A percentile compares a stretch with the other conserved stretches of the same genome.
These are phyloP conservation scores for Halocynthia roretzi DNA, from an alignment of 23 tunicate species.

Conservation along the genomic window DNA sequence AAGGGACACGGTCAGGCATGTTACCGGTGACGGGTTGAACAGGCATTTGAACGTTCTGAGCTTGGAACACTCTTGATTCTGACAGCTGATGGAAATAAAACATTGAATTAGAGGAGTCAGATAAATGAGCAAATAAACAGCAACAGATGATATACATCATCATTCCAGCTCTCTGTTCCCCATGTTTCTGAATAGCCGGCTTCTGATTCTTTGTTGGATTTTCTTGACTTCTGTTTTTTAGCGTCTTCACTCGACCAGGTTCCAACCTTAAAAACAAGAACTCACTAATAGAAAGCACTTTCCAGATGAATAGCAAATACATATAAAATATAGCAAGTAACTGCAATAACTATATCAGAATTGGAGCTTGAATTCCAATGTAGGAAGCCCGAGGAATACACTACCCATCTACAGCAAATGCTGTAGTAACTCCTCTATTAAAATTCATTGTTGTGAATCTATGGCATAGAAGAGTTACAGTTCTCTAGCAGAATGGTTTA, in stretches of 20 bases:
- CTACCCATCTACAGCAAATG: no score
- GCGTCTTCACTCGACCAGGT: constrained; percentile 81
- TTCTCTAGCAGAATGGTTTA: no score
- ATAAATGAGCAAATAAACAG: not conserved
- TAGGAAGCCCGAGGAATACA: no score
- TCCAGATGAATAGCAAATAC: not conserved
- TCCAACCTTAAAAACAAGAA: constrained; percentile 36
- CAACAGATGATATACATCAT: not conserved
- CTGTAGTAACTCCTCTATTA: no score
- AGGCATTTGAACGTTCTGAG: constrained; percentile 44
- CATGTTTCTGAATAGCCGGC: constrained; percentile 30
- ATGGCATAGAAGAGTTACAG: no score
- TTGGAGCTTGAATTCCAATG: no score
- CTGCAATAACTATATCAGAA: no score
- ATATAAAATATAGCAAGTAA: no score
- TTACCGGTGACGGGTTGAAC: constrained; percentile 16
- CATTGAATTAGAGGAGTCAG: not conserved
- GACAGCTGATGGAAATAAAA: constrained; percentile 35
- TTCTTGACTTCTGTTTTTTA: constrained; percentile 35
- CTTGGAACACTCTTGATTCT: constrained; percentile 80
- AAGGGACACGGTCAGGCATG: not conserved
- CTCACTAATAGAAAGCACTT: no score
- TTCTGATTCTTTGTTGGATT: constrained; percentile 19
- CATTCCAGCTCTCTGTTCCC: constrained; percentile 81
- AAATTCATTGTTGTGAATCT: not conserved